phyloP scores from a whole-genome alignment of 2,113 vertebrate genomes.

The Cyphotilapia sp. region DNA sequence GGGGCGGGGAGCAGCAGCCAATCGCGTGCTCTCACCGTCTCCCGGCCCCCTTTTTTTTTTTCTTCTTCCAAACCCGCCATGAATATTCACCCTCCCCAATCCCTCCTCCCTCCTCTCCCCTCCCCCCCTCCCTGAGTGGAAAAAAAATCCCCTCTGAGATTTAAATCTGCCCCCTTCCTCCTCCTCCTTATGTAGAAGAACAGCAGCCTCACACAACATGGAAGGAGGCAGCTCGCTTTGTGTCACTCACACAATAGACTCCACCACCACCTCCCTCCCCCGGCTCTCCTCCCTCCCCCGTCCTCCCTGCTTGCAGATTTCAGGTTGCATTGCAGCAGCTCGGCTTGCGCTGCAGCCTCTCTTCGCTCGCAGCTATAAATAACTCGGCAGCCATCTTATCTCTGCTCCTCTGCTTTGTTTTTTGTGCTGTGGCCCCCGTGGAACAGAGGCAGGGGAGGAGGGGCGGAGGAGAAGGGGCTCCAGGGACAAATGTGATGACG shows the following conservation, averaged over 20 bases:
- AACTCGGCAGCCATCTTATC: slow-evolving; percentile 46
- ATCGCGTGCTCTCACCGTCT: not conserved
- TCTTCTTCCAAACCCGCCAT: not conserved
- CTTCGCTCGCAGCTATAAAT: slow-evolving; percentile 27
- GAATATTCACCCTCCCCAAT: not conserved
- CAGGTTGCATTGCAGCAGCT: slow-evolving; percentile 19
- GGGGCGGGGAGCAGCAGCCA: slow-evolving; percentile 23
- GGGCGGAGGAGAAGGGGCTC: not conserved
- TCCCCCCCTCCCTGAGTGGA: not conserved
- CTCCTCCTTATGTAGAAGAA: slow-evolving; percentile 16
- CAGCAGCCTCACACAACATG: slow-evolving; percentile 20
- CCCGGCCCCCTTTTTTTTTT: not conserved
- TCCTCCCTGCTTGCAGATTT: not conserved
- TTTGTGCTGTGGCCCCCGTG: not conserved
- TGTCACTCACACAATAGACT: slow-evolving; percentile 31
- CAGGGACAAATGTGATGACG: not conserved
- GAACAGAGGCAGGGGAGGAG: not conserved
- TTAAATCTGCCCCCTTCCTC: not conserved
- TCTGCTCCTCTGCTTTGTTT: not conserved
- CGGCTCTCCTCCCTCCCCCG: accelerated
- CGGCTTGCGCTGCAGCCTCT: not conserved
- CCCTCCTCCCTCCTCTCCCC: not conserved
- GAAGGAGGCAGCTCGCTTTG: slow-evolving; percentile 26
- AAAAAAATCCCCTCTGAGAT: not conserved
- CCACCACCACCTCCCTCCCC: not conserved